Evolutionary conservation across 2,113 vertebrate species (phyloP).

Genomic region (Glaucomys volans): DNA sequence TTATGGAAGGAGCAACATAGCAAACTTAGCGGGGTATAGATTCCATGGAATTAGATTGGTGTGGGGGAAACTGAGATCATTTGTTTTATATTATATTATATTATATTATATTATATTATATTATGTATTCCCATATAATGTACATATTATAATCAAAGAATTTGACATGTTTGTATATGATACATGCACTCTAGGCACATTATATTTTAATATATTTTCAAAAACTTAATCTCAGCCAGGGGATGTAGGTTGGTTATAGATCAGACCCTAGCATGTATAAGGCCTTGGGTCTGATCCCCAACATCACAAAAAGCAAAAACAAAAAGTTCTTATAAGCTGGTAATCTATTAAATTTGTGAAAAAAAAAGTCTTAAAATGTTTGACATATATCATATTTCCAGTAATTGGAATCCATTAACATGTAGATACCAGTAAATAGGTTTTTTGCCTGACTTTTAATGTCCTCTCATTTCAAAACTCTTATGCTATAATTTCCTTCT

Average conservation of each 20-base stretch:
- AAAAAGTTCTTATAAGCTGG: not conserved
- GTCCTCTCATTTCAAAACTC: not conserved
- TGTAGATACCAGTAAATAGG: slow-evolving; percentile 24
- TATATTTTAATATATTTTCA: slow-evolving; percentile 6
- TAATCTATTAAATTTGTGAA: not conserved
- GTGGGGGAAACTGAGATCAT: not conserved
- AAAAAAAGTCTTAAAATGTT: not conserved
- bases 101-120: slow-evolving; percentile 54
- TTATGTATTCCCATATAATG: too few relatives aligned
- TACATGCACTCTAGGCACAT: not conserved
- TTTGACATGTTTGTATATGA: not conserved
- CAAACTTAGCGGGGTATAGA: not conserved
- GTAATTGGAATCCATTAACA: slow-evolving; percentile 17
- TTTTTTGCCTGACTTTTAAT: slow-evolving; percentile 37
- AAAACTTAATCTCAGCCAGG: not conserved
- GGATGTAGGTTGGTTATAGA: not conserved
- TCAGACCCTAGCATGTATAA: not conserved
- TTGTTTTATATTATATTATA: slow-evolving; percentile 44
- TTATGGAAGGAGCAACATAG: not conserved
- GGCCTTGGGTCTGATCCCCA: not conserved
- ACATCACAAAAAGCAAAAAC: too few relatives aligned
- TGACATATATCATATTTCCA: not conserved
- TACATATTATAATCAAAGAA: slow-evolving; percentile 59
- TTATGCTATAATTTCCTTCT: not conserved
- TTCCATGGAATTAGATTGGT: slow-evolving; percentile 14